Conservation (phyloP, 1,140 invertebrate genomes). For the Uloborus diversus region DNA sequence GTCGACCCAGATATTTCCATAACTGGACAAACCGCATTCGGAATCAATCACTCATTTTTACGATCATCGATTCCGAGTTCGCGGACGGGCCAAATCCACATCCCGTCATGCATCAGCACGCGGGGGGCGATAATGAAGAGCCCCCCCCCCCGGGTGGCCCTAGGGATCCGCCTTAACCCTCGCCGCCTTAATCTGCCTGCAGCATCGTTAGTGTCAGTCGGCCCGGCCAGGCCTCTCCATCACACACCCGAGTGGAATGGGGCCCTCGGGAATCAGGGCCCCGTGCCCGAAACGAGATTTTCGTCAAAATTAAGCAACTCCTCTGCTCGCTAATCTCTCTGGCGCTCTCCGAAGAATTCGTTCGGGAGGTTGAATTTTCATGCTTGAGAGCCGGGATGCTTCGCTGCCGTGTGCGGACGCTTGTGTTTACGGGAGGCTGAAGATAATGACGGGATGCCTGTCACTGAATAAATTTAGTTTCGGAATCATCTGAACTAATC, state of each 20-base stretch:
- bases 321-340: background rate
- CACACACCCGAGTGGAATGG: background rate
- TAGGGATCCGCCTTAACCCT: background rate
- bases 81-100: background rate
- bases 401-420: too few species aligned
- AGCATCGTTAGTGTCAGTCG: conserved; percentile 1
- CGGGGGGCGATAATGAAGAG: background rate
- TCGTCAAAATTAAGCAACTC: background rate
- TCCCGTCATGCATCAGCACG: background rate
- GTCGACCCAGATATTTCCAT: too few species aligned
- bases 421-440: too few species aligned
- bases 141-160: background rate
- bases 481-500: too few species aligned
- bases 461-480: too few species aligned
- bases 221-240: background rate
- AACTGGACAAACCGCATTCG: too few species aligned
- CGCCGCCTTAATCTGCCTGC: background rate
- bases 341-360: too few species aligned
- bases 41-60: too few species aligned
- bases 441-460: too few species aligned
- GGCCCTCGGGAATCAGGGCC: background rate
- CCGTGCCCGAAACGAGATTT: background rate
- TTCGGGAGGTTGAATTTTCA: too few species aligned
- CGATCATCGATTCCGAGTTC: background rate
- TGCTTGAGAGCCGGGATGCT: too few species aligned